Conservation (phyloP, 2,888 invertebrate genomes). For the Conops quadrifasciatus region DNA sequence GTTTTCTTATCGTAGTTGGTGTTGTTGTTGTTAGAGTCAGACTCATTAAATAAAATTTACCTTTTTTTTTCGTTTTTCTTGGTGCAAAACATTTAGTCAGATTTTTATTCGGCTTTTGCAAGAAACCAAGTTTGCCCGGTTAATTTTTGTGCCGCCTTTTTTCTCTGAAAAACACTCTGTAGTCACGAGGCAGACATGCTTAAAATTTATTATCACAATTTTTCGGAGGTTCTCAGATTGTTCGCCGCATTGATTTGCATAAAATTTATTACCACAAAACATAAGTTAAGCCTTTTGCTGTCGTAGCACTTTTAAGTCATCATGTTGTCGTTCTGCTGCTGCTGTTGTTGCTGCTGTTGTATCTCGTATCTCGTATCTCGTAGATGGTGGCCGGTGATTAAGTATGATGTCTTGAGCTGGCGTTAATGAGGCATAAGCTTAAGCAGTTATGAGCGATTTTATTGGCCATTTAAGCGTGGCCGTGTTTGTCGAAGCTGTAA, state of each 20-base stretch:
- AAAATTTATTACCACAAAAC: slow-evolving; percentile 17
- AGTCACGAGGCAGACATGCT: slow-evolving; percentile 18
- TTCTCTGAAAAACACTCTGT: slow-evolving; percentile 9
- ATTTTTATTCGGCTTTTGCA: slow-evolving; percentile 13
- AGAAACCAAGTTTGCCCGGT: not conserved
- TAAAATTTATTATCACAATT: slow-evolving; percentile 40
- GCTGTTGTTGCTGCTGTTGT: slow-evolving; percentile 16
- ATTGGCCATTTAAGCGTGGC: slow-evolving; percentile 41
- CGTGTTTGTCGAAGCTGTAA: slow-evolving; percentile 2
- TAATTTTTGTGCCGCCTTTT: not conserved
- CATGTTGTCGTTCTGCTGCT: slow-evolving; percentile 1
- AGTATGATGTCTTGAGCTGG: slow-evolving; percentile 28
- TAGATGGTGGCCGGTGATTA: slow-evolving; percentile 26
- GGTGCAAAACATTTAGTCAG: not conserved
- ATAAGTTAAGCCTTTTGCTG: slow-evolving; percentile 9
- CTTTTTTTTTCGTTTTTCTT: slow-evolving; percentile 11
- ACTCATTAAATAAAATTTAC: slow-evolving; percentile 30
- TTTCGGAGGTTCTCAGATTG: slow-evolving; percentile 20
- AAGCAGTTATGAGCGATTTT: slow-evolving; percentile 43
- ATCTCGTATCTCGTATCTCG: too few relatives aligned
- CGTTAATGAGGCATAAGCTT: slow-evolving; percentile 43
- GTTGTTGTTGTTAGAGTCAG: slow-evolving; percentile 7
- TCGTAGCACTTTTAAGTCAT: slow-evolving; percentile 32
- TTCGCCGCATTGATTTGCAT: slow-evolving; percentile 39
- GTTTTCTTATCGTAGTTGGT: not conserved